phyloP scores from a whole-genome alignment of 2,797 vertebrate genomes.

The Hybognathus amarus region DNA sequence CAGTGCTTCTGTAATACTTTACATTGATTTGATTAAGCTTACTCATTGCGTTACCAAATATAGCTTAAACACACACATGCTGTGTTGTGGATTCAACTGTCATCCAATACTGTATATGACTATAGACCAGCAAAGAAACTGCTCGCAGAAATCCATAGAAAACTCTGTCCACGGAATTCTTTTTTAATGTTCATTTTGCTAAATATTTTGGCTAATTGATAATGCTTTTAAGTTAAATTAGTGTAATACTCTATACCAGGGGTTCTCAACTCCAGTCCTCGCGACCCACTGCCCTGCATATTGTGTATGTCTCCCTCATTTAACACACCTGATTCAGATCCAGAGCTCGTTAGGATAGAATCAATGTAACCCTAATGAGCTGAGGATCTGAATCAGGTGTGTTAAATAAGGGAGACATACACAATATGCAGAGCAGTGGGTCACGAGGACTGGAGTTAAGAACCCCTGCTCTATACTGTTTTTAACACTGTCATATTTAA shows the following conservation, averaged over 20 bases:
- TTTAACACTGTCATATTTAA: too few species aligned
- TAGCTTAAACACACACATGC: slow-evolving; percentile 20
- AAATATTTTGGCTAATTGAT: neutral
- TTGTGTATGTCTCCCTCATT: too few species aligned
- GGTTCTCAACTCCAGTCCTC: too few species aligned
- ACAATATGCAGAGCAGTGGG: too few species aligned
- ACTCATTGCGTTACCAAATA: slow-evolving; percentile 14
- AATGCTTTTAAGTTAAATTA: neutral
- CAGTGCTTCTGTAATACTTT: neutral
- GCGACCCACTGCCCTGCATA: too few species aligned
- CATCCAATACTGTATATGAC: neutral
- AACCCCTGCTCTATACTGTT: too few species aligned
- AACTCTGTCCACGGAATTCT: neutral
- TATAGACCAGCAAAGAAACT: neutral
- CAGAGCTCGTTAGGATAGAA: too few species aligned
- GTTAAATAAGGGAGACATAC: too few species aligned
- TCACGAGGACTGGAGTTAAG: too few species aligned
- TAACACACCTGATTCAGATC: too few species aligned
- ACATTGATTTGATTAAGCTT: slow-evolving; percentile 1
- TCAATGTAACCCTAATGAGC: too few species aligned
- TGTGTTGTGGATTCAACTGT: neutral
- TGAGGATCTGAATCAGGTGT: too few species aligned
- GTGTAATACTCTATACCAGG: neutral
- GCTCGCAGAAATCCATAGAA: neutral
- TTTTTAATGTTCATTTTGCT: neutral